These are phyloP conservation scores for Thymallus thymallus DNA, from an alignment of 2,113 vertebrate species.

Conservation along the genomic window DNA sequence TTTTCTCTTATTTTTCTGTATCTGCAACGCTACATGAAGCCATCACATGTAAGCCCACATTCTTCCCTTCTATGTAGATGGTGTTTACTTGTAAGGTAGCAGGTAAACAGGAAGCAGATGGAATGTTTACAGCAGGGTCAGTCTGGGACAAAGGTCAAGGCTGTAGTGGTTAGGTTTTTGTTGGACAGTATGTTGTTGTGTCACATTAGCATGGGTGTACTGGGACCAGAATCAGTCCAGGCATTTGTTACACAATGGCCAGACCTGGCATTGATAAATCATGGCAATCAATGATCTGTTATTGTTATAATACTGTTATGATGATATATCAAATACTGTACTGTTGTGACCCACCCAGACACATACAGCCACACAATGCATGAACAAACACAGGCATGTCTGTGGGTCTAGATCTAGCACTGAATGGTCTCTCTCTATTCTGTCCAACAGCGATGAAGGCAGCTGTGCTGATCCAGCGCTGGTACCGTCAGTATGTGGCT, in stretches of 20 bases:
- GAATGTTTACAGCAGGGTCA: not conserved
- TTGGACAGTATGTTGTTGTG: not conserved
- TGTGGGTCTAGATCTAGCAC: not conserved
- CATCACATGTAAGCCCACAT: slow-evolving; percentile 63
- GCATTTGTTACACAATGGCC: too few relatives aligned
- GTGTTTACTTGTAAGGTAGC: not conserved
- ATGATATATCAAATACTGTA: not conserved
- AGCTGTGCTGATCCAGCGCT: slow-evolving; percentile 85
- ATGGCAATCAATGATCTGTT: not conserved
- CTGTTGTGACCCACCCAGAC: too few relatives aligned
- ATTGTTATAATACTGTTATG: not conserved
- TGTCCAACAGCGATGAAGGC: slow-evolving; percentile 80
- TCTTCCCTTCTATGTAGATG: not conserved
- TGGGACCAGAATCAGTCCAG: not conserved
- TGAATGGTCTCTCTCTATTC: not conserved
- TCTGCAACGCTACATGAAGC: slow-evolving; percentile 46
- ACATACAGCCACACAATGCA: not conserved
- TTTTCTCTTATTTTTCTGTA: slow-evolving; percentile 5
- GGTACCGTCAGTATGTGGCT: slow-evolving; percentile 85
- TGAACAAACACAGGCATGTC: not conserved
- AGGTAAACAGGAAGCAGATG: not conserved
- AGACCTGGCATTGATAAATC: too few relatives aligned
- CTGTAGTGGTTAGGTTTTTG: not conserved
- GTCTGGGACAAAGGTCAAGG: not conserved
- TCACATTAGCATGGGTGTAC: not conserved